Evolutionary conservation across 30 jellyfish, hydroid and myxozoan genomes (phyloP).

Genomic region (Pseudorhiza aurosa): DNA sequence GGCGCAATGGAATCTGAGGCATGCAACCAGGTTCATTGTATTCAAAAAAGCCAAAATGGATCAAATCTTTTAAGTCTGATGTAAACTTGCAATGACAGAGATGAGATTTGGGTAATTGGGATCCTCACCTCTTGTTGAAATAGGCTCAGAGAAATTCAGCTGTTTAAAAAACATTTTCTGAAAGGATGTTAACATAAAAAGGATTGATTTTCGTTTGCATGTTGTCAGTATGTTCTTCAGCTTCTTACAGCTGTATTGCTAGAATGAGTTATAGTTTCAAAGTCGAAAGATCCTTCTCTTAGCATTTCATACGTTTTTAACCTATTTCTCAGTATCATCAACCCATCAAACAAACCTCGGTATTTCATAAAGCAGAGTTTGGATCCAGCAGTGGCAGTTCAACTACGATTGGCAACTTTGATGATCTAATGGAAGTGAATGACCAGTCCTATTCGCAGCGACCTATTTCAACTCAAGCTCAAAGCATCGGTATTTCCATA

Average conservation of each 20-base stretch:
- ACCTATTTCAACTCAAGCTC: background rate
- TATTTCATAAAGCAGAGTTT: background rate
- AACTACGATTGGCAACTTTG: constrained; percentile 32
- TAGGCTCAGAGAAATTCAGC: no score
- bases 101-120: no score
- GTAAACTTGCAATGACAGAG: no score
- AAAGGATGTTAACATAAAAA: no score
- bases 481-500: background rate
- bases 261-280: background rate
- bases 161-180: no score
- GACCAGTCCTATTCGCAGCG: background rate
- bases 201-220: no score
- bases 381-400: constrained; percentile 24
- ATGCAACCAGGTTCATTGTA: no score
- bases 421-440: constrained; percentile 20
- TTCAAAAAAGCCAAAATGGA: no score
- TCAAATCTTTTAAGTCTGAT: no score
- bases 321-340: background rate
- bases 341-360: background rate
- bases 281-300: no score
- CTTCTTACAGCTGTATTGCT: background rate
- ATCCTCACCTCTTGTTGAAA: no score
- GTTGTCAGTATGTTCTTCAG: background rate
- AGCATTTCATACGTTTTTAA: background rate
- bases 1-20: no score